Base-by-base conservation (phyloP, 2,888 invertebrate genomes). In the Melipona bicolor region DNA sequence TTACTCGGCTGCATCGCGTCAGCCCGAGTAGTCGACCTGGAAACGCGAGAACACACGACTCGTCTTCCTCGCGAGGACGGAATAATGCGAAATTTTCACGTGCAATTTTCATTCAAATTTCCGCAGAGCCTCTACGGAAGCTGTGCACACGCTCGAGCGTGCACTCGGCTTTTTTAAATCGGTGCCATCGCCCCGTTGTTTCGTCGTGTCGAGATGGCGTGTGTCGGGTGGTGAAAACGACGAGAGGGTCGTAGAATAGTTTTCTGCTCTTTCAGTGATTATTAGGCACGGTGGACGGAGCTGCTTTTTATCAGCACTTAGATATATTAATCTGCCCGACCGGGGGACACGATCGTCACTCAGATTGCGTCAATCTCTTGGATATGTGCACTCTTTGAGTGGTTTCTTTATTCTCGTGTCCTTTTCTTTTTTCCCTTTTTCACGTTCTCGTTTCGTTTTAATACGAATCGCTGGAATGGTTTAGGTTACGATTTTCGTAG, bases 1-100 rank as follows among this genome's bases (percentile, higher is more conserved):
- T 85, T 81, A 27, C 43, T 43, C 77, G 70, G 67, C 65, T 43
- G 64, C 75, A 81, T 78, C 81, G 76, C 76, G 81, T 56, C 77
- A 74, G 73, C 32, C 32, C 74, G 61, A 43, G 43, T 43, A 11
- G 43, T 70, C 81, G 85, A 83, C 75, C 85, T 81, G 85, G 76
- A 84, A 85, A 85, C 76, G 43, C 67, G 61, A 75, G 70, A 75
- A 79, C 56, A 49, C 73, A 73, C 62, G 62, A 49, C 73, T 77
- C 62, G 67, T 79, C 64, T 75, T 79, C 72, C 75, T 61, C 59
- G 65, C 27, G 56, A 77, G 50, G 15, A 49, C 27, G 75, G 68
- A 4, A 62, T 32, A 67, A 69, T 78, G 83, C 78, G 75, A 79
- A 79, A 43, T 43, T 83, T 83, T 84, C 68, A 54, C 69, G 72